Base-by-base conservation (phyloP, 2,113 vertebrate species). In the Clinocottus analis region DNA sequence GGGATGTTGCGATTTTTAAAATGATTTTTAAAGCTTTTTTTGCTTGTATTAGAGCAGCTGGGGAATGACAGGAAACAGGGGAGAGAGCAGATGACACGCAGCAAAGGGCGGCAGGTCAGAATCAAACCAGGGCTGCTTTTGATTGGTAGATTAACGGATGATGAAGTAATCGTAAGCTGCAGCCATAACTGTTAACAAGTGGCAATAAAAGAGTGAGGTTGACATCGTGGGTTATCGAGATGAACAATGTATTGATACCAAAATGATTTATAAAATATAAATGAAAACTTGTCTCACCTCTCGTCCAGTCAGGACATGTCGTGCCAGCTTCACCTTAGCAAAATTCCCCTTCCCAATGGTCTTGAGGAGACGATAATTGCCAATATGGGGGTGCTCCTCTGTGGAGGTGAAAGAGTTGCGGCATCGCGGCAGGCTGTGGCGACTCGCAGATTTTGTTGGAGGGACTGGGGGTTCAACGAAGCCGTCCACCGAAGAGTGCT, bases 341-440 rank as follows among this genome's bases (percentile, higher is more conserved):
- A 99, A 99, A 90, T 98, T 99, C 75, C 97, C 97, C 90, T 98
- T 99, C 80, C 97, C 97, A 86, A 99, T 98, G 80, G 97, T 99
- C 92, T 98, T 99, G 66, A 98, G 96, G 83, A 99, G 95, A 80
- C 97, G 96, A 51, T 99, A 99, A 89, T 97, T 99, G 81, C 97
- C 97, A 74, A 98, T 95, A 80, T 98, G 97, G 72, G 97, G 97
- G 71, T 97, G 97, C 77, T 98, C 96, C 47, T 97, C 95, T 1
- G 96, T 90, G 19, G 97, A 97, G 0, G 97, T 96, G 73, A 97
- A 94, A 69, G 97, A 99, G 87, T 97, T 99, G 83, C 97, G 95
- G 45, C 97, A 97, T 79, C 97, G 93, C 0, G 98, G 96, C 75
- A 98, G 93, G 85, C 96, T 98, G 88, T 98, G 98, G 68, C 98